Percentiles rank a stretch among this genome's conserved stretches.
Conservation (phyloP, 2,888 invertebrate species). For the Ceramica pisi region DNA sequence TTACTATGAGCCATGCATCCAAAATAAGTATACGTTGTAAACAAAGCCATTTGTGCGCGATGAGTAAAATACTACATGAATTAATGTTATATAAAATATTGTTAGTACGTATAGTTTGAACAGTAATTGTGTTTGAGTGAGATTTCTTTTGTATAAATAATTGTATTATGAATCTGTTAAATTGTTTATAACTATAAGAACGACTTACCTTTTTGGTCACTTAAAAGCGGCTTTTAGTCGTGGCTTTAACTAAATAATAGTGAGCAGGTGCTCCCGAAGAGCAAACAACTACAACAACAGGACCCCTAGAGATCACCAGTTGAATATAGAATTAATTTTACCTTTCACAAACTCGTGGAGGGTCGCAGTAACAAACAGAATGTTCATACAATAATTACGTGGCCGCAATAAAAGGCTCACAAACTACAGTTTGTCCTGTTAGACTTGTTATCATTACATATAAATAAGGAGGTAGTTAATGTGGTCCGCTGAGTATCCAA, state of each 20-base stretch:
- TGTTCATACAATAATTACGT: conserved; percentile 61
- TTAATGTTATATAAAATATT: too few relatives aligned
- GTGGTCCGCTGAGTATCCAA: conserved; percentile 82
- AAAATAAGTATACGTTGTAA: too few relatives aligned
- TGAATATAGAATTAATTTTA: conserved; percentile 55
- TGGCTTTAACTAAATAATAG: conserved; percentile 29
- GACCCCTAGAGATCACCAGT: conserved; percentile 45
- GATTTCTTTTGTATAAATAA: too few relatives aligned
- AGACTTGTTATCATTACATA: conserved; percentile 81
- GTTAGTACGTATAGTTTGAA: too few relatives aligned
- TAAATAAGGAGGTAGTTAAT: conserved; percentile 84
- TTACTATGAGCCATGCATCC: too few relatives aligned
- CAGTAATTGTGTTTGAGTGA: too few relatives aligned
- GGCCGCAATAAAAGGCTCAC: conserved; percentile 57
- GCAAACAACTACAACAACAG: conserved; percentile 47
- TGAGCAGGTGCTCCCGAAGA: conserved; percentile 39
- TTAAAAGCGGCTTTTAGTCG: conserved; percentile 6
- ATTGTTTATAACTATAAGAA: too few relatives aligned
- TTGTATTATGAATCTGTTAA: too few relatives aligned
- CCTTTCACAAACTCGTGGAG: conserved; percentile 30
- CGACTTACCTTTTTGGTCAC: conserved; percentile 3
- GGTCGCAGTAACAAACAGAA: conserved; percentile 44
- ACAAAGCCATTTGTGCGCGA: too few relatives aligned
- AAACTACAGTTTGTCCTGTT: conserved; percentile 57
- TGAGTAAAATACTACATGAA: too few relatives aligned